phyloP scores from a whole-genome alignment of 2,888 invertebrate genomes.

The Melipona beecheii region DNA sequence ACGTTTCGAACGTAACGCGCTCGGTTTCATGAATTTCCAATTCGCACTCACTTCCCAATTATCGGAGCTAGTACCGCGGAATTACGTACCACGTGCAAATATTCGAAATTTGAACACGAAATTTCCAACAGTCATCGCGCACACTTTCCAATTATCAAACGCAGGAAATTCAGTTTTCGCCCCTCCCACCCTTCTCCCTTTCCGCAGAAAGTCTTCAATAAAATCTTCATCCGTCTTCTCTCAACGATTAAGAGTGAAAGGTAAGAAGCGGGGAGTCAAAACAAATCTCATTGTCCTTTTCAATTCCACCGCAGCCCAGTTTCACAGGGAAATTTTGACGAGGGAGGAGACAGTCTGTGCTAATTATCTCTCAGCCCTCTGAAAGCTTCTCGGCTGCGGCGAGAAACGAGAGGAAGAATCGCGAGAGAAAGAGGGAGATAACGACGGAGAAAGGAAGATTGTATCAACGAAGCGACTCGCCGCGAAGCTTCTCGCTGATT shows the following conservation, averaged over 20 bases:
- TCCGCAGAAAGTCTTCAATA: background rate
- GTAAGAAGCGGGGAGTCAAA: background rate
- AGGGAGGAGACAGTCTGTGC: background rate
- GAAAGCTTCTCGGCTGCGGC: background rate
- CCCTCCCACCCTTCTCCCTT: too few relatives aligned
- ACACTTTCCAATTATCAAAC: too few relatives aligned
- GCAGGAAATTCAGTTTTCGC: too few relatives aligned
- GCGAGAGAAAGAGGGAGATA: background rate
- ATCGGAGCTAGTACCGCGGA: too few relatives aligned
- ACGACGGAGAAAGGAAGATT: conserved; percentile 21
- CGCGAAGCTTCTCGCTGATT: conserved; percentile 39
- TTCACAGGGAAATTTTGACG: background rate
- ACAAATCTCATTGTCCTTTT: background rate
- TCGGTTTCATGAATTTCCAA: too few relatives aligned
- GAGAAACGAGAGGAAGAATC: background rate
- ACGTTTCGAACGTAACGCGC: too few relatives aligned
- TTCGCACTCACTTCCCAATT: too few relatives aligned
- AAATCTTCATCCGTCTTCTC: background rate
- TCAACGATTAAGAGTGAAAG: background rate
- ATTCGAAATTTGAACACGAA: too few relatives aligned
- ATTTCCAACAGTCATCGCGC: too few relatives aligned
- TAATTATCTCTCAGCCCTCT: conserved; percentile 14
- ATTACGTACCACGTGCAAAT: too few relatives aligned
- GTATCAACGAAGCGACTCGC: conserved; percentile 12
- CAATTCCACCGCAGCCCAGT: background rate